phyloP scores from a whole-genome alignment of 2,113 vertebrate genomes.

The Sinocyclocheilus rhinocerous region DNA sequence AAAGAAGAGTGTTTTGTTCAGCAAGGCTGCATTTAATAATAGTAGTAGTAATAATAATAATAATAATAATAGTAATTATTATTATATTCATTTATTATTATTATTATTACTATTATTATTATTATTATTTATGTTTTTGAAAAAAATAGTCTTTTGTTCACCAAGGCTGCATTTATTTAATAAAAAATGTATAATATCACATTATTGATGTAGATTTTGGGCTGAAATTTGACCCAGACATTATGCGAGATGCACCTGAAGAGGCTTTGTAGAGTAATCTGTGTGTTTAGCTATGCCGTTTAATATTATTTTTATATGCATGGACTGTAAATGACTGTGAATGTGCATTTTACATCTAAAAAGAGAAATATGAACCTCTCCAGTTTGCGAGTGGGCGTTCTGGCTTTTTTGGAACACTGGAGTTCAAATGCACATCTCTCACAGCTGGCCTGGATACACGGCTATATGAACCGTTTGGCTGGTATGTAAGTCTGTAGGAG shows the following conservation, averaged over 20 bases:
- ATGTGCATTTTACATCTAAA: slow-evolving; percentile 32
- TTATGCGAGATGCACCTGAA: background rate
- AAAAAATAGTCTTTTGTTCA: no score
- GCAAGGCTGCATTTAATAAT: no score
- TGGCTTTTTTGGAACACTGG: slow-evolving; percentile 46
- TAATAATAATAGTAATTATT: no score
- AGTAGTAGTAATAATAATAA: no score
- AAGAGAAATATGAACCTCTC: slow-evolving; percentile 16
- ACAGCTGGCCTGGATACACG: slow-evolving; percentile 37
- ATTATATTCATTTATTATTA: no score
- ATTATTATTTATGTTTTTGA: no score
- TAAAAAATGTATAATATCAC: background rate
- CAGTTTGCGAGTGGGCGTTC: slow-evolving; percentile 46
- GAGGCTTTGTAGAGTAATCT: background rate
- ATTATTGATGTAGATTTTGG: background rate
- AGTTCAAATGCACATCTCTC: slow-evolving; percentile 37
- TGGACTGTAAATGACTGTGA: background rate
- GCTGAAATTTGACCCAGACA: background rate
- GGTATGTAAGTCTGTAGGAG: slow-evolving; percentile 53
- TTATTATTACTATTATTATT: no score
- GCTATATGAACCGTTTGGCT: slow-evolving; percentile 47
- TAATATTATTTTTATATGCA: background rate
- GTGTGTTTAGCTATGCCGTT: background rate
- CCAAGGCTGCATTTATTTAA: background rate
- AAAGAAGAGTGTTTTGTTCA: no score